Evolutionary conservation across 2,113 vertebrate species (phyloP).

Genomic region (Lycaon pictus): DNA sequence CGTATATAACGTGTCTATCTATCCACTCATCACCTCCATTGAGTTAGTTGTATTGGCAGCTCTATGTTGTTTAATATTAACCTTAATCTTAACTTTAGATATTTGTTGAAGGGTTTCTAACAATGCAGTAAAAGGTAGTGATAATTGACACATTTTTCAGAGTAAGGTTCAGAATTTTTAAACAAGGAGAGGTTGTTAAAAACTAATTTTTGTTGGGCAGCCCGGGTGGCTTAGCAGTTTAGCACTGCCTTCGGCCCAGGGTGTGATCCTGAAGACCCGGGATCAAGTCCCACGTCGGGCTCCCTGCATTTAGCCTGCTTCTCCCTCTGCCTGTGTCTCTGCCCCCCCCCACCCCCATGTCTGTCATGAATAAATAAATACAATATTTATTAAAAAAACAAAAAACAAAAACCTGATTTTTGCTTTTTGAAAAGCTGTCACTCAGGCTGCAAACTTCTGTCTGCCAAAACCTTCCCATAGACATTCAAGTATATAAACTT

Average conservation of each 20-base stretch:
- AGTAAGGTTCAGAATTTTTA: conserved; percentile 11
- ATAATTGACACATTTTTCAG: neutral
- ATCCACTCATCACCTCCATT: neutral
- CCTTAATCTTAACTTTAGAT: conserved; percentile 2
- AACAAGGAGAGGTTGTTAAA: neutral
- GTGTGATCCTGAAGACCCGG: too few species aligned
- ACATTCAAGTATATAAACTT: neutral
- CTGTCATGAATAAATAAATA: too few species aligned
- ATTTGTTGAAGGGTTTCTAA: conserved; percentile 14
- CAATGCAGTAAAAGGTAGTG: neutral
- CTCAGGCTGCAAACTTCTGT: neutral
- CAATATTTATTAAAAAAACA: too few species aligned
- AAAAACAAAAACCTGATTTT: neutral
- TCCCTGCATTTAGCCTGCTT: too few species aligned
- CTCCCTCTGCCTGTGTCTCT: too few species aligned
- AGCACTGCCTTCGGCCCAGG: too few species aligned
- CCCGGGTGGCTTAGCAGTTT: too few species aligned
- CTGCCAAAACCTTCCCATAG: neutral
- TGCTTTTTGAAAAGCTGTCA: conserved; percentile 7
- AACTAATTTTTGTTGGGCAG: neutral
- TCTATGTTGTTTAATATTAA: neutral
- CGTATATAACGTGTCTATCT: neutral
- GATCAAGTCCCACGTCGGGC: too few species aligned
- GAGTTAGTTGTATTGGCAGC: neutral
- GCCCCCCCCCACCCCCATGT: too few species aligned